Percentiles rank a stretch among this genome's conserved stretches.
These are phyloP conservation scores for Digitonthophagus gazella DNA, from an alignment of 2,888 invertebrate species.

Conservation along the genomic window DNA sequence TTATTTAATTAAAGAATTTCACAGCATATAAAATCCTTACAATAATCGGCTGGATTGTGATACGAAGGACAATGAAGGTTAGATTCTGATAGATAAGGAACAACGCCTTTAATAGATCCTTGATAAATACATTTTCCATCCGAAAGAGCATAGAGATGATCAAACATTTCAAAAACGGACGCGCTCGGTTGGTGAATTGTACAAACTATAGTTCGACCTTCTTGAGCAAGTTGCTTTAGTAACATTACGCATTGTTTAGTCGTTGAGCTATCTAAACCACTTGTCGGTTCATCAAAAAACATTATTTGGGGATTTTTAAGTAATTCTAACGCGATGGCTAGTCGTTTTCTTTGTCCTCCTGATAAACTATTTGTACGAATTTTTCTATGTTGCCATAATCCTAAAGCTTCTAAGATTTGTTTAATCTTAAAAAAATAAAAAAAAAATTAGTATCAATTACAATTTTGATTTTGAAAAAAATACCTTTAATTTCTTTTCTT, in stretches of 20 bases:
- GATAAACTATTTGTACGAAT: slow-evolving; percentile 73
- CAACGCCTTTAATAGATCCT: slow-evolving; percentile 71
- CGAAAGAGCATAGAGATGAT: slow-evolving; percentile 81
- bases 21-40: slow-evolving; percentile 56
- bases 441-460: background rate
- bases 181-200: slow-evolving; percentile 93
- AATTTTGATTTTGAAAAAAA: background rate
- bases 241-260: slow-evolving; percentile 80
- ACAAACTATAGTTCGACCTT: slow-evolving; percentile 83
- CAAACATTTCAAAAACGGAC: slow-evolving; percentile 81
- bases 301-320: slow-evolving; percentile 89
- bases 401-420: slow-evolving; percentile 75
- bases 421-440: slow-evolving; percentile 61
- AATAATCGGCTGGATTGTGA: slow-evolving; percentile 89
- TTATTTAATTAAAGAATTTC: slow-evolving; percentile 20
- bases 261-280: slow-evolving; percentile 78
- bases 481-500: slow-evolving; percentile 68
- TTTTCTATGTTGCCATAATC: slow-evolving; percentile 63
- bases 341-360: slow-evolving; percentile 86
- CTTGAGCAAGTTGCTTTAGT: slow-evolving; percentile 75
- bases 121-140: slow-evolving; percentile 78
- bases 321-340: slow-evolving; percentile 87
- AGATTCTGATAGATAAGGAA: slow-evolving; percentile 72
- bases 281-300: slow-evolving; percentile 93
- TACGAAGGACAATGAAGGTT: slow-evolving; percentile 79